phyloP scores from a whole-genome alignment of 2,888 invertebrate genomes.

The Clistopyga incitator region DNA sequence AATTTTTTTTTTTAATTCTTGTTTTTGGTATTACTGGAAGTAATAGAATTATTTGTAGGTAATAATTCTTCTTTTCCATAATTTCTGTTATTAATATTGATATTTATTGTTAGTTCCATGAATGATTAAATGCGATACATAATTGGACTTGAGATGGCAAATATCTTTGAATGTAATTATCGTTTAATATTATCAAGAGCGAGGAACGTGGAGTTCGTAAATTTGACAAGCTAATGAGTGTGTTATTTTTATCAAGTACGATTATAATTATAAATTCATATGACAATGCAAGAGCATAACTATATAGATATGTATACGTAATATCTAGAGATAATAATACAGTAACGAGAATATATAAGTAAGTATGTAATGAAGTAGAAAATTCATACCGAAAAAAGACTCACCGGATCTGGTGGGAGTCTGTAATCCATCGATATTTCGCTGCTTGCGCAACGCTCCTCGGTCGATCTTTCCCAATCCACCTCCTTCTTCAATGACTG shows the following conservation, averaged over 20 bases:
- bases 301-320: constrained; percentile 70
- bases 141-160: constrained; percentile 63
- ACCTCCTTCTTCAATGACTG: constrained; percentile 96
- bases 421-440: constrained; percentile 92
- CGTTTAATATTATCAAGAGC: constrained; percentile 72
- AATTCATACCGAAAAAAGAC: constrained; percentile 80
- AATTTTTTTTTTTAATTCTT: no score
- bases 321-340: constrained; percentile 72
- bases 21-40: not conserved
- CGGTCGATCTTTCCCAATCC: constrained; percentile 91
- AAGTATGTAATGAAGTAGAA: constrained; percentile 61
- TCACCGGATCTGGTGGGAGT: constrained; percentile 93
- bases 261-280: constrained; percentile 62
- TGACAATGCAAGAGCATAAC: constrained; percentile 68
- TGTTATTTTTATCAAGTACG: constrained; percentile 74
- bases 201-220: constrained; percentile 73
- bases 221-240: constrained; percentile 72
- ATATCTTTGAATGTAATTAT: constrained; percentile 49
- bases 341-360: constrained; percentile 68
- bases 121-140: constrained; percentile 71
- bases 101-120: constrained; percentile 59
- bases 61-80: constrained; percentile 43
- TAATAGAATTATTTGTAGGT: constrained; percentile 56
- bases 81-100: constrained; percentile 9
- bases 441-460: constrained; percentile 91